Conservation (phyloP, 2,888 invertebrate genomes). For the Eurytoma adleriae region DNA sequence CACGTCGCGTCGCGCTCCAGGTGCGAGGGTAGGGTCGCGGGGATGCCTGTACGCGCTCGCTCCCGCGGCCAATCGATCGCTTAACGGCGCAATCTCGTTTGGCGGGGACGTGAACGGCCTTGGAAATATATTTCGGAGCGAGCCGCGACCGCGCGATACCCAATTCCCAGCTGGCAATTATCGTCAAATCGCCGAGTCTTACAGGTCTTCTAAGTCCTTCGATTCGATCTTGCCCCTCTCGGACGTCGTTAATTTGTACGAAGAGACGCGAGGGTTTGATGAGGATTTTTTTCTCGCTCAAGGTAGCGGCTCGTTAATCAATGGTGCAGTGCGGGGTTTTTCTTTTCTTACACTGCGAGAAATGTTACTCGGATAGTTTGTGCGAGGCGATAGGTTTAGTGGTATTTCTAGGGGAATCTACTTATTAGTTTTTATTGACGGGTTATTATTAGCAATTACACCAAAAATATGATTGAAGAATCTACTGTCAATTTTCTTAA, state of each 20-base stretch:
- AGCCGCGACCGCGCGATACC: not conserved
- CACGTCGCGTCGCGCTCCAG: conserved; percentile 22
- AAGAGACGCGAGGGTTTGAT: not conserved
- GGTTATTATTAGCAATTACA: too few relatives aligned
- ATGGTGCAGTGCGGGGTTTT: too few relatives aligned
- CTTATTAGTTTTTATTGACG: too few relatives aligned
- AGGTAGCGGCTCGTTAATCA: too few relatives aligned
- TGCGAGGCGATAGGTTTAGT: too few relatives aligned
- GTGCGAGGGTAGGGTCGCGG: not conserved
- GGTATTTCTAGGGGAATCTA: too few relatives aligned
- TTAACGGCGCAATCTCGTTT: conserved; percentile 58
- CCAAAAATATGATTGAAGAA: too few relatives aligned
- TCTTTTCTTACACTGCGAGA: too few relatives aligned
- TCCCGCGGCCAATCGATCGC: conserved; percentile 53
- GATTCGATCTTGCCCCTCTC: conserved; percentile 16
- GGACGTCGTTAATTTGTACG: not conserved
- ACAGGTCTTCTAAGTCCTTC: not conserved
- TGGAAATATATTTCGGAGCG: conserved; percentile 43
- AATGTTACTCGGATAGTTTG: too few relatives aligned
- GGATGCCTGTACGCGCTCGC: not conserved
- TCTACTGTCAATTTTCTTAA: too few relatives aligned
- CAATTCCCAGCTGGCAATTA: conserved; percentile 53
- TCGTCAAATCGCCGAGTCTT: conserved; percentile 41
- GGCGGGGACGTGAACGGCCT: conserved; percentile 53
- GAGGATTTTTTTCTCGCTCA: not conserved